Conservation (phyloP, 2,113 vertebrate species). For the Dicaeum eximium region DNA sequence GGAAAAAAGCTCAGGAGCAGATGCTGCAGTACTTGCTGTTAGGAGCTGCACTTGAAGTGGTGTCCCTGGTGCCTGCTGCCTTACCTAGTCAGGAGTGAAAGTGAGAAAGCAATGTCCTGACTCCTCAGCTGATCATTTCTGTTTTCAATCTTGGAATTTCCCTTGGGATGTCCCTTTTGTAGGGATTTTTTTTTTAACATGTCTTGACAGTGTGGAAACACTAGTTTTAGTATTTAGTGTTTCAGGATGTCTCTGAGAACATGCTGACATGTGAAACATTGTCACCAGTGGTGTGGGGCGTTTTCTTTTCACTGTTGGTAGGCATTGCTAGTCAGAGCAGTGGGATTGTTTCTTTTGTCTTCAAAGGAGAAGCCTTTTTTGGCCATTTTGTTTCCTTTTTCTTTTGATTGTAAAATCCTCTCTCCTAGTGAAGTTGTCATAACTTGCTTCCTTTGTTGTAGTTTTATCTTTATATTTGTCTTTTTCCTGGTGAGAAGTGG, state of each 20-base stretch:
- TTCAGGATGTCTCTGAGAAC: not conserved
- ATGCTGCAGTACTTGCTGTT: not conserved
- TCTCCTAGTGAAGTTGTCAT: not conserved
- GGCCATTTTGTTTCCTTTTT: not conserved
- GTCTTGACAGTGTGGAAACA: not conserved
- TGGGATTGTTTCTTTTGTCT: not conserved
- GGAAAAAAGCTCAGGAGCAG: not conserved
- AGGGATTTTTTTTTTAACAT: not conserved
- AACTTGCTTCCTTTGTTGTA: not conserved
- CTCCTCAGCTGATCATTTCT: not conserved
- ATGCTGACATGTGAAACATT: not conserved
- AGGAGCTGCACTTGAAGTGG: not conserved
- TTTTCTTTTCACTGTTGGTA: not conserved
- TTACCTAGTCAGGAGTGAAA: not conserved
- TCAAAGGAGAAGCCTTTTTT: not conserved
- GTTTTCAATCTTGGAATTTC: not conserved
- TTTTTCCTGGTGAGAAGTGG: not conserved
- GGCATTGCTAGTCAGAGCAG: not conserved
- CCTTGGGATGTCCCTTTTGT: not conserved
- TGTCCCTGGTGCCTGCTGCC: not conserved
- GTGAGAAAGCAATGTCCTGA: not conserved
- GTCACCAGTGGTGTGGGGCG: not conserved
- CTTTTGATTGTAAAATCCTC: not conserved
- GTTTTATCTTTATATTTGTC: not conserved
- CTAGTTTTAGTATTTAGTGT: not conserved